Percentiles rank a stretch among this genome's conserved stretches.
Evolutionary conservation across 2,797 vertebrate genomes (phyloP).

Genomic region (Molossus alvarezi): DNA sequence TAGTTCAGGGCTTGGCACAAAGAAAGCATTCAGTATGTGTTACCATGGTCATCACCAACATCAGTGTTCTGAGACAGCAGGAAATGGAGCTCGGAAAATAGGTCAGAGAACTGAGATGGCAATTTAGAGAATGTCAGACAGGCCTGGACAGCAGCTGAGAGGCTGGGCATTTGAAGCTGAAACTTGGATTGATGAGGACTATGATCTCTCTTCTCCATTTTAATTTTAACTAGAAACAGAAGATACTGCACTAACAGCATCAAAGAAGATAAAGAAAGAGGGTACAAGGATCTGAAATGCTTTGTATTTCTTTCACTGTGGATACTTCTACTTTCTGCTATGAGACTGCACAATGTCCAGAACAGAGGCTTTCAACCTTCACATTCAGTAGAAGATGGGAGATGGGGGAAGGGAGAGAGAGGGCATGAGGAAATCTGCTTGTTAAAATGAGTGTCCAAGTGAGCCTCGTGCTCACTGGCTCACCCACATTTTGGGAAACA

Average conservation of each 20-base stretch:
- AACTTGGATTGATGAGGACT: neutral
- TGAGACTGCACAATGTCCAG: neutral
- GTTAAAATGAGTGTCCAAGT: neutral
- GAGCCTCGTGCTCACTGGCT: neutral
- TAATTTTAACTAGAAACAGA: constrained; percentile 3
- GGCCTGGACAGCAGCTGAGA: neutral
- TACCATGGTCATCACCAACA: too few species aligned
- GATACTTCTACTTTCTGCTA: neutral
- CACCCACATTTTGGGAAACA: neutral
- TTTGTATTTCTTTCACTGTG: neutral
- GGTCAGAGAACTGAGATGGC: neutral
- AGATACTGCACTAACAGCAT: neutral
- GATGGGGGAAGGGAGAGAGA: neutral
- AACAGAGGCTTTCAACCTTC: neutral
- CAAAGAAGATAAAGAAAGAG: constrained; percentile 19
- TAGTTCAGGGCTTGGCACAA: neutral
- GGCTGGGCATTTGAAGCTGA: neutral
- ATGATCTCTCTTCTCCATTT: neutral
- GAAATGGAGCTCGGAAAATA: neutral
- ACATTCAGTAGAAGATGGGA: neutral
- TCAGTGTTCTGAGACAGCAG: neutral
- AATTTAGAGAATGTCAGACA: neutral
- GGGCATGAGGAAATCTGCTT: neutral
- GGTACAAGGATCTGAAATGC: neutral
- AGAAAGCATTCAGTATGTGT: neutral